These are phyloP conservation scores for Dolichomitus sp. DNA, from an alignment of 2,888 invertebrate genomes.

Conservation along the genomic window DNA sequence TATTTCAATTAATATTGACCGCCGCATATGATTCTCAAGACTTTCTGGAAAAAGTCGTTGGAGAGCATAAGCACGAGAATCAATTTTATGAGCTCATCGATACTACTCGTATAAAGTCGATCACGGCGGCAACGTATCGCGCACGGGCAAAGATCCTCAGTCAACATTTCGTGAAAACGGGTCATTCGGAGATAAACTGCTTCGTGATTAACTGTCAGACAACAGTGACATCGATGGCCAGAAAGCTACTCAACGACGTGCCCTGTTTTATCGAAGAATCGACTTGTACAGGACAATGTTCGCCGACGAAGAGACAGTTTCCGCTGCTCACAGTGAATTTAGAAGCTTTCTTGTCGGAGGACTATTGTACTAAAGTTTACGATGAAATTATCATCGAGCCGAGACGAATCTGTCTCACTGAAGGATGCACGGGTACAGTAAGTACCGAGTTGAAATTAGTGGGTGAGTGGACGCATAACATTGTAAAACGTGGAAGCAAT, in stretches of 20 bases:
- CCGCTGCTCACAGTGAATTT: conserved; percentile 16
- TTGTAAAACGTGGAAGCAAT: background rate
- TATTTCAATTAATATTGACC: conserved; percentile 38
- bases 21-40: conserved; percentile 15
- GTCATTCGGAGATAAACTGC: conserved; percentile 20
- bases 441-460: background rate
- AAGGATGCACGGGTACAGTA: conserved; percentile 28
- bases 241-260: conserved; percentile 20
- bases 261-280: conserved; percentile 32
- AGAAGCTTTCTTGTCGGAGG: background rate
- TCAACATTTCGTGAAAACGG: conserved; percentile 15
- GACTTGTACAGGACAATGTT: conserved; percentile 11
- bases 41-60: conserved; percentile 21
- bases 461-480: background rate
- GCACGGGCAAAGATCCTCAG: conserved; percentile 20
- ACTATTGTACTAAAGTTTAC: conserved; percentile 6
- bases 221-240: conserved; percentile 22
- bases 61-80: background rate
- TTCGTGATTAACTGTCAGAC: conserved; percentile 13
- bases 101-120: conserved; percentile 1
- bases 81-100: conserved; percentile 22
- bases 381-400: conserved; percentile 18
- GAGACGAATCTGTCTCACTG: conserved; percentile 11
- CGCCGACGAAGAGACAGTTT: background rate
- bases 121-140: conserved; percentile 40